Conservation (phyloP, 2,797 vertebrate genomes). For the Babyrousa celebensis region DNA sequence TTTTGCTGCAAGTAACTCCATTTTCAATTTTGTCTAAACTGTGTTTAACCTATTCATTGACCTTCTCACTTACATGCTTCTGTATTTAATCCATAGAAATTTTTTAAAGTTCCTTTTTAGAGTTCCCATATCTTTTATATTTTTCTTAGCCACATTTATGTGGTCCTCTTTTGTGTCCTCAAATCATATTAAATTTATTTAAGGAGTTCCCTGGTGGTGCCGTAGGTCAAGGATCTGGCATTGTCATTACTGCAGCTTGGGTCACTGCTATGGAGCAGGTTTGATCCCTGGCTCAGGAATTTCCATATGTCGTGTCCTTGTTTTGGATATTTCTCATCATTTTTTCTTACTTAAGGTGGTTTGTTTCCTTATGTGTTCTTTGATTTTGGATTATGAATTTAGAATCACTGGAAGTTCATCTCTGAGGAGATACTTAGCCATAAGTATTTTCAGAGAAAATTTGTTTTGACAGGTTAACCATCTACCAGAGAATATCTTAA, state of each 20-base stretch:
- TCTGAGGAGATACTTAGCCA: background rate
- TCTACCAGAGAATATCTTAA: background rate
- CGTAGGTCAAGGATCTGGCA: too few species aligned
- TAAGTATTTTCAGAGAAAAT: conserved; percentile 10
- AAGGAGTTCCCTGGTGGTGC: background rate
- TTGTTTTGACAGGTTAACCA: background rate
- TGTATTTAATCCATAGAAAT: conserved; percentile 24
- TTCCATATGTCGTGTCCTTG: background rate
- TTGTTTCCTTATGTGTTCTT: background rate
- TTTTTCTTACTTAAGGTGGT: background rate
- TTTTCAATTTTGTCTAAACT: background rate
- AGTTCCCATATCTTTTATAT: background rate
- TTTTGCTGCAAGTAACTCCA: background rate
- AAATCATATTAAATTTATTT: background rate
- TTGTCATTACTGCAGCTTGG: too few species aligned
- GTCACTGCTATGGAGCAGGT: too few species aligned
- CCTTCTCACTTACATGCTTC: conserved; percentile 20
- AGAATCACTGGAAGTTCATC: background rate
- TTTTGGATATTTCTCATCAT: background rate
- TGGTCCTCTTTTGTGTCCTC: background rate
- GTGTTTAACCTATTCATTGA: background rate
- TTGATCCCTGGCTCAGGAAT: too few species aligned
- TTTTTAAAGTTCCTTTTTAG: conserved; percentile 17
- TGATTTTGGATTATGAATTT: conserved; percentile 17
- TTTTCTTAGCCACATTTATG: background rate